Conservation (phyloP, 37 sponge, comb jelly and placozoan species). For the Amphimedon queenslandica region DNA sequence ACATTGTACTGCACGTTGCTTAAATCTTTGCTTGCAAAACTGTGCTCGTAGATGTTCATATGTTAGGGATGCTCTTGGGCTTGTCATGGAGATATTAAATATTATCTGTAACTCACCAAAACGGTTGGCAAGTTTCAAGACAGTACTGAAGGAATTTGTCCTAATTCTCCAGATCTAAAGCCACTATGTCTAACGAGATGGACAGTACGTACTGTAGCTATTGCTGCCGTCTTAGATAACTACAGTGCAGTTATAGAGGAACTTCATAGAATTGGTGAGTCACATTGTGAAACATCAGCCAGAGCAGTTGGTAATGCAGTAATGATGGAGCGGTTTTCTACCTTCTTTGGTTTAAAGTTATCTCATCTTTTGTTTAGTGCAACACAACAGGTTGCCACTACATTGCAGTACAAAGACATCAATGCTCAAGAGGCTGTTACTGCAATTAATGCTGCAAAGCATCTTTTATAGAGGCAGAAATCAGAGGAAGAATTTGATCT, state of each 20-base stretch:
- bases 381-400: no score
- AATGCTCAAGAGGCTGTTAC: no score
- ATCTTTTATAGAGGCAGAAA: no score
- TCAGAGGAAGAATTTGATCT: no score
- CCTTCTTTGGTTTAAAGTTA: slow-evolving; percentile 54
- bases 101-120: slow-evolving; percentile 54
- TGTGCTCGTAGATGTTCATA: slow-evolving; percentile 15
- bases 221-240: slow-evolving; percentile 33
- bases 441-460: no score
- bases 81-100: slow-evolving; percentile 47
- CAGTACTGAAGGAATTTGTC: no score
- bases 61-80: slow-evolving; percentile 32
- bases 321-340: slow-evolving; percentile 43
- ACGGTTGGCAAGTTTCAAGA: slow-evolving; percentile 21
- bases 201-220: slow-evolving; percentile 56
- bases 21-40: slow-evolving; percentile 61
- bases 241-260: slow-evolving; percentile 31
- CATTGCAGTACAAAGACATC: no score
- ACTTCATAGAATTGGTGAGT: slow-evolving; percentile 38
- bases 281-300: slow-evolving; percentile 54
- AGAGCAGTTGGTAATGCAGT: slow-evolving; percentile 47
- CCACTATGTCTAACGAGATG: slow-evolving; percentile 57
- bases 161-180: slow-evolving; percentile 15
- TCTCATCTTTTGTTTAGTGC: slow-evolving; percentile 42
- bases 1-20: slow-evolving; percentile 53